These are phyloP conservation scores for Macrophya alboannulata DNA, from an alignment of 2,888 invertebrate genomes.

Conservation along the genomic window DNA sequence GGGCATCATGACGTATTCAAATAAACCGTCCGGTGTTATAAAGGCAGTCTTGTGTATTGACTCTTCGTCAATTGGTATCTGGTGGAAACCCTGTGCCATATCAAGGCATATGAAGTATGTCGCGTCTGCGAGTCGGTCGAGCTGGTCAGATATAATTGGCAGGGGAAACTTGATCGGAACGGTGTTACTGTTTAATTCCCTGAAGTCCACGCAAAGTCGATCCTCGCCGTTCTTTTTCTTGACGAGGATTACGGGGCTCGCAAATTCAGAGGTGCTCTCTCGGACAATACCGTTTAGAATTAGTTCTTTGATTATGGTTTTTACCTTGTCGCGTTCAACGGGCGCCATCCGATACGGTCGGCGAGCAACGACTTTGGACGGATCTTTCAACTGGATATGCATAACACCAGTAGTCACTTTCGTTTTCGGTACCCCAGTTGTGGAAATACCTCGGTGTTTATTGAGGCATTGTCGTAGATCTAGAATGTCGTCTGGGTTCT, in stretches of 20 bases:
- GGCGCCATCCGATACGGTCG: constrained; percentile 28
- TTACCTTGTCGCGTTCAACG: constrained; percentile 20
- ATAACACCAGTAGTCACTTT: neutral
- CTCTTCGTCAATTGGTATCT: constrained; percentile 68
- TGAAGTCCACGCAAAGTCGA: no score
- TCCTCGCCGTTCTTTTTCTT: constrained; percentile 53
- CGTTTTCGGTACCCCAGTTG: neutral
- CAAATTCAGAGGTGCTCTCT: constrained; percentile 53
- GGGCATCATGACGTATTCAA: constrained; percentile 67
- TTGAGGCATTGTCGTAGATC: neutral
- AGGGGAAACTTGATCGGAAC: constrained; percentile 64
- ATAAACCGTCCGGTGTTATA: constrained; percentile 70
- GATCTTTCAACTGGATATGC: neutral
- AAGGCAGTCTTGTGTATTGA: constrained; percentile 71
- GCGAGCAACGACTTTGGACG: neutral
- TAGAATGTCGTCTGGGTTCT: neutral
- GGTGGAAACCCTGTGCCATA: constrained; percentile 67
- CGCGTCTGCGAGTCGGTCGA: constrained; percentile 61
- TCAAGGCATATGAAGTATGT: constrained; percentile 67
- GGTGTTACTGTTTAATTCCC: constrained; percentile 63
- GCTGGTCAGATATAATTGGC: constrained; percentile 65
- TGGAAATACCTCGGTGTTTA: neutral
- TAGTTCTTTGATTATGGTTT: constrained; percentile 41
- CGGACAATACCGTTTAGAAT: constrained; percentile 39
- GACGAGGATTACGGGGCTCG: constrained; percentile 55